These are phyloP conservation scores for Parotia lawesii DNA, from an alignment of 2,113 vertebrate genomes.

Conservation along the genomic window DNA sequence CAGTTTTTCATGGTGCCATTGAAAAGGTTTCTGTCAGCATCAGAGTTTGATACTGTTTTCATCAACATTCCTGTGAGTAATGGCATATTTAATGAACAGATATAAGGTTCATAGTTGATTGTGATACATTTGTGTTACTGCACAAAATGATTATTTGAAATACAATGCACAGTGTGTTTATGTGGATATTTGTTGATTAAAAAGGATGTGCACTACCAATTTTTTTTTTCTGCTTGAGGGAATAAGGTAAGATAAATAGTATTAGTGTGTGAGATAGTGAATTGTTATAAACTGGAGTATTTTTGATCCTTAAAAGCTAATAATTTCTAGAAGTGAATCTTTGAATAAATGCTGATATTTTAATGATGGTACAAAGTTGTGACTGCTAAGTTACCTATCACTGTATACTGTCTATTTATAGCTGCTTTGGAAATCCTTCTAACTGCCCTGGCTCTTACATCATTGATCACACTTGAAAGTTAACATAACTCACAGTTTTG, in stretches of 20 bases:
- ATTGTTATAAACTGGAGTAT: background rate
- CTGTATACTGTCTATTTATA: background rate
- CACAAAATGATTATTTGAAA: background rate
- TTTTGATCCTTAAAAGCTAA: background rate
- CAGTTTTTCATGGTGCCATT: slow-evolving; percentile 95
- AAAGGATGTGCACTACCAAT: background rate
- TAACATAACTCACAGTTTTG: background rate
- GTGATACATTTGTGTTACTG: background rate
- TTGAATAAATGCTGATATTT: background rate
- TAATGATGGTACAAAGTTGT: background rate
- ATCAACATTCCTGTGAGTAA: slow-evolving; percentile 93
- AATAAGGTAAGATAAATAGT: background rate
- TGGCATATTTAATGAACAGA: background rate
- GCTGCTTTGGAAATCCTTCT: background rate
- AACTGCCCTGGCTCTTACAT: background rate
- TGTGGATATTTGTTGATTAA: background rate
- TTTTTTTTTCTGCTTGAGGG: background rate
- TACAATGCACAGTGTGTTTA: background rate
- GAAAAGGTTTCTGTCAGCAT: slow-evolving; percentile 81
- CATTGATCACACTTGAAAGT: background rate
- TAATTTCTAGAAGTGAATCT: background rate
- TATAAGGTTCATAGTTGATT: background rate
- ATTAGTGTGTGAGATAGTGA: background rate
- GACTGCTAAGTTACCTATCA: background rate
- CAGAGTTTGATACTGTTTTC: slow-evolving; percentile 89